These are phyloP conservation scores for Xestoiulus laeticollis DNA, from an alignment of 2,888 invertebrate genomes.

Conservation along the genomic window DNA sequence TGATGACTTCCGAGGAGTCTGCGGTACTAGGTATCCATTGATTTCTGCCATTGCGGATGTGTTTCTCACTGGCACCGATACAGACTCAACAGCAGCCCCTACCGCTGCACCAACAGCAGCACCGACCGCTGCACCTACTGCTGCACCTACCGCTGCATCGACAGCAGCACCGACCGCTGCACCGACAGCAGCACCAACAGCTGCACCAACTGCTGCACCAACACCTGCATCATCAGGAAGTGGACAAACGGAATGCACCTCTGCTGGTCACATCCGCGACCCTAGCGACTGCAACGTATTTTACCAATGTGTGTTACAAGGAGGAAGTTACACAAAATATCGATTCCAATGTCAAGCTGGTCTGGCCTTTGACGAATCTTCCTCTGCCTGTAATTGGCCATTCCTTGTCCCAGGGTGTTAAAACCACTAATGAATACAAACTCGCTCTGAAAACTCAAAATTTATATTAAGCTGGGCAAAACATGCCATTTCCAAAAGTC, in stretches of 20 bases:
- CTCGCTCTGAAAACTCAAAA: no score
- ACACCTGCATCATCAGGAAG: no score
- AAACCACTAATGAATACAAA: background rate
- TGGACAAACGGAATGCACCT: background rate
- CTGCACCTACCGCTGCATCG: background rate
- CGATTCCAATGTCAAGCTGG: background rate
- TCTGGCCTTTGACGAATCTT: background rate
- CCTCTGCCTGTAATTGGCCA: background rate
- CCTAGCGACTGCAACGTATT: background rate
- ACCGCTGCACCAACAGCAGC: background rate
- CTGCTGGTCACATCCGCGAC: background rate
- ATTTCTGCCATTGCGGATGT: background rate
- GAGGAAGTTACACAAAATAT: background rate
- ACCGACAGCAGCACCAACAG: background rate
- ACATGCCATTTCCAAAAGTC: background rate
- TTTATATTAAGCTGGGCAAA: no score
- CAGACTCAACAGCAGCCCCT: background rate
- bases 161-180: constrained; percentile 3
- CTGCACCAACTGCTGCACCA: background rate
- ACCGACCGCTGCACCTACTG: background rate
- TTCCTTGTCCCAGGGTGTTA: background rate
- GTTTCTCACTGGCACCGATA: background rate
- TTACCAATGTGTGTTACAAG: background rate
- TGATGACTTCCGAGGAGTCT: constrained; percentile 82
- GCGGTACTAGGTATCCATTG: constrained; percentile 64